These are phyloP conservation scores for Pomatorhinus ruficollis DNA, from an alignment of 2,113 vertebrate species.

Conservation along the genomic window DNA sequence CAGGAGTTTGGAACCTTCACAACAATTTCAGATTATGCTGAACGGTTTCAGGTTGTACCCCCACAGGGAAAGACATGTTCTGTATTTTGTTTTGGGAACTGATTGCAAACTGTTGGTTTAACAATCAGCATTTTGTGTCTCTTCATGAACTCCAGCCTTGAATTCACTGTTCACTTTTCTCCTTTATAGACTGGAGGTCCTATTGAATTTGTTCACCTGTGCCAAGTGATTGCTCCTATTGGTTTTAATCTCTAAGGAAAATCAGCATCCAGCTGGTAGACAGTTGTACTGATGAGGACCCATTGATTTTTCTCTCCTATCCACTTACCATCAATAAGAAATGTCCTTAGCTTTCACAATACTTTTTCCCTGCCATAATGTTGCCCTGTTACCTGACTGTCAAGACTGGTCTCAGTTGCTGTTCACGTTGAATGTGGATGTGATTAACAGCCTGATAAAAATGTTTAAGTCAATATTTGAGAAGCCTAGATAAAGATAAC, in stretches of 20 bases:
- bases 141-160: neutral
- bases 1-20: neutral
- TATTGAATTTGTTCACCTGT: neutral
- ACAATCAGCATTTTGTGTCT: neutral
- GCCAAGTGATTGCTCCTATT: constrained; percentile 3
- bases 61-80: neutral
- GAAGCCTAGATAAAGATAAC: neutral
- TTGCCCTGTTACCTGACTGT: neutral
- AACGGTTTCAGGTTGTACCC: neutral
- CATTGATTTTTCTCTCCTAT: constrained; percentile 42
- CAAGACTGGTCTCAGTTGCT: neutral
- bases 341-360: constrained; percentile 6
- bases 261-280: neutral
- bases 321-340: constrained; percentile 2
- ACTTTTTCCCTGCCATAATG: neutral
- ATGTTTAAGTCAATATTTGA: constrained; percentile 20
- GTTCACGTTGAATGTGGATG: neutral
- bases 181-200: neutral
- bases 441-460: constrained; percentile 50
- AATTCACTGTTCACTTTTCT: constrained; percentile 14
- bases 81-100: neutral
- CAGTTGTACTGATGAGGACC: constrained; percentile 11
- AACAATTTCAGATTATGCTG: neutral
- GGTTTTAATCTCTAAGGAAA: constrained; percentile 24
- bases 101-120: neutral